Percentiles rank a stretch among this genome's conserved stretches.
Conservation (phyloP, 2,888 invertebrate genomes). For the Drosophila infuscata region DNA sequence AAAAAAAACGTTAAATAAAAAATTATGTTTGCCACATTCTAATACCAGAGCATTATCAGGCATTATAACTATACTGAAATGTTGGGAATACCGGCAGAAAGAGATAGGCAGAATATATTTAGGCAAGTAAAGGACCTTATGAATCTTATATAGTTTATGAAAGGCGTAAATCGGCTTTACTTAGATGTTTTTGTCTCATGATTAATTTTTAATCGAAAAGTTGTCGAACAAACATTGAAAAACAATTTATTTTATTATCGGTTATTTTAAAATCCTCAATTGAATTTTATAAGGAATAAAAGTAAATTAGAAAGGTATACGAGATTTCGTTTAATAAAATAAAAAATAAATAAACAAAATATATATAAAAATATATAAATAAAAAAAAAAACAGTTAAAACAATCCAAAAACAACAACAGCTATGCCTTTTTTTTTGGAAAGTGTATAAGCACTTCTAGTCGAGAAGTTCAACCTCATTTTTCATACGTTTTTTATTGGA, state of each 20-base stretch:
- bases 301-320: background rate
- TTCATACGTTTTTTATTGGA: constrained; percentile 60
- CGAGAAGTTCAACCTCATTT: constrained; percentile 15
- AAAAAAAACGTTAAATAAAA: constrained; percentile 47
- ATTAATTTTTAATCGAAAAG: background rate
- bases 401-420: background rate
- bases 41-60: constrained; percentile 36
- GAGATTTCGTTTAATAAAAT: background rate
- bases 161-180: background rate
- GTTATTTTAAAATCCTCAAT: background rate
- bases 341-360: too few relatives aligned
- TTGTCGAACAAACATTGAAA: background rate
- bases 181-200: background rate
- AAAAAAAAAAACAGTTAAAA: background rate
- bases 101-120: background rate
- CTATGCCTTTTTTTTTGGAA: background rate
- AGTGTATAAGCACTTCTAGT: constrained; percentile 35
- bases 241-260: background rate
- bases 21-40: constrained; percentile 53
- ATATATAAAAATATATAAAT: background rate
- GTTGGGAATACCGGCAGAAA: constrained; percentile 4
- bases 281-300: background rate
- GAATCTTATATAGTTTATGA: background rate
- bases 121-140: background rate
- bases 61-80: constrained; percentile 29